Percentiles rank a stretch among this genome's conserved stretches.
phyloP scores from a whole-genome alignment of 2,113 vertebrate species.

The Notechis scutatus region DNA sequence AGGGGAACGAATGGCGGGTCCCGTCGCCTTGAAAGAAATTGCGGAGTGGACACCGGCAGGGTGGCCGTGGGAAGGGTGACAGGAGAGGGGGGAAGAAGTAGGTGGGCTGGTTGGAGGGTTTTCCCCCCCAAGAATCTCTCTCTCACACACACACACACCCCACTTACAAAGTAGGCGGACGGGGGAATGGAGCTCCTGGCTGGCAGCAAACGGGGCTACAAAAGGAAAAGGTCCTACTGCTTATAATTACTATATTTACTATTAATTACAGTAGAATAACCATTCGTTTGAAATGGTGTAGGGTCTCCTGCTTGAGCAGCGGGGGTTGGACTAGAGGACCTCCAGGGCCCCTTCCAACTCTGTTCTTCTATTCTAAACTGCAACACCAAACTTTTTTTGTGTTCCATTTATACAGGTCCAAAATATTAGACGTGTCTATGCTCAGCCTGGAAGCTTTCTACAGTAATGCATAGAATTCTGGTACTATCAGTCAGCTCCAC shows the following conservation, averaged over 20 bases:
- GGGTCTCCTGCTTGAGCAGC: not conserved
- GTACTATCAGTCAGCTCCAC: too few relatives aligned
- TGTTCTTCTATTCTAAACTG: too few relatives aligned
- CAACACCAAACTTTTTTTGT: too few relatives aligned
- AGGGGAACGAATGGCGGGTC: not conserved
- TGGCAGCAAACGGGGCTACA: not conserved
- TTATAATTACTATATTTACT: not conserved
- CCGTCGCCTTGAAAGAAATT: not conserved
- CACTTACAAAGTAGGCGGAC: not conserved
- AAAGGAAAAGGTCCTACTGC: not conserved
- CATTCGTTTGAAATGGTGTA: not conserved
- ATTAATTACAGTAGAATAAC: not conserved
- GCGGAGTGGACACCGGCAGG: not conserved
- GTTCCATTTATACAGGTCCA: too few relatives aligned
- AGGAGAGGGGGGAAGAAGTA: not conserved
- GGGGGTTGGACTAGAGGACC: not conserved
- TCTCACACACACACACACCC: too few relatives aligned
- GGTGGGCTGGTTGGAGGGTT: not conserved
- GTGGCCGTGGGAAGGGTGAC: not conserved
- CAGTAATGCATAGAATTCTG: too few relatives aligned
- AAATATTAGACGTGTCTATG: too few relatives aligned
- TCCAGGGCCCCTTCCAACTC: not conserved
- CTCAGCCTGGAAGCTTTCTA: too few relatives aligned
- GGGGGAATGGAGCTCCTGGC: not conserved
- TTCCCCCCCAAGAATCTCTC: not conserved